Evolutionary conservation across 2,797 vertebrate genomes (phyloP).

Genomic region (Pseudochirops cupreus): DNA sequence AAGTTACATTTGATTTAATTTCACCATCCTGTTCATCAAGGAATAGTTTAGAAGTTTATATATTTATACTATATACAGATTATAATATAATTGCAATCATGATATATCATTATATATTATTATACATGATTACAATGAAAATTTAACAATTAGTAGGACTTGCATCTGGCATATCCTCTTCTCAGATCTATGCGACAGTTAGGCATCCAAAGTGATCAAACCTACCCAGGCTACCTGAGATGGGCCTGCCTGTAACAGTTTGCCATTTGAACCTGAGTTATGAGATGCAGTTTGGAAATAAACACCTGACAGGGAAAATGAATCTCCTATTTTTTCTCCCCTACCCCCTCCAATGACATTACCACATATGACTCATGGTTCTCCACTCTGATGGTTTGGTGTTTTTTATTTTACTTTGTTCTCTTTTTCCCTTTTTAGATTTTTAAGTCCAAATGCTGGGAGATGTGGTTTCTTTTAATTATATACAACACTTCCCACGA

Average conservation of each 20-base stretch:
- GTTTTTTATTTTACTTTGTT: not conserved
- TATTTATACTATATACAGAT: not conserved
- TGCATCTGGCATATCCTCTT: not conserved
- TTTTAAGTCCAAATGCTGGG: not conserved
- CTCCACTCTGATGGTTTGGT: not conserved
- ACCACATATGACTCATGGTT: not conserved
- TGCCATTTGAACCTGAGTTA: too few relatives aligned
- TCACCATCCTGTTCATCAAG: too few relatives aligned
- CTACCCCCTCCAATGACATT: not conserved
- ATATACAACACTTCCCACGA: slow-evolving; percentile 10
- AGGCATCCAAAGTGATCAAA: not conserved
- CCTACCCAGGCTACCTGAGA: not conserved
- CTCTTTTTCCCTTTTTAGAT: not conserved
- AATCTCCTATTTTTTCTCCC: not conserved
- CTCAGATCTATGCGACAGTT: not conserved
- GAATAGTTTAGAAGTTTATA: not conserved
- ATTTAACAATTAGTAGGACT: not conserved
- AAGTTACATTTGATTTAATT: too few relatives aligned
- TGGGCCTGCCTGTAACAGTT: not conserved
- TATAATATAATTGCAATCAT: not conserved
- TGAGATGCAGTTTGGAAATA: not conserved
- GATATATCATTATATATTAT: not conserved
- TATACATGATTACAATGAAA: not conserved
- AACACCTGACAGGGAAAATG: not conserved
- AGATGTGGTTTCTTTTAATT: not conserved